Conservation (phyloP, 1,140 invertebrate species). For the Hetaerina americana region DNA sequence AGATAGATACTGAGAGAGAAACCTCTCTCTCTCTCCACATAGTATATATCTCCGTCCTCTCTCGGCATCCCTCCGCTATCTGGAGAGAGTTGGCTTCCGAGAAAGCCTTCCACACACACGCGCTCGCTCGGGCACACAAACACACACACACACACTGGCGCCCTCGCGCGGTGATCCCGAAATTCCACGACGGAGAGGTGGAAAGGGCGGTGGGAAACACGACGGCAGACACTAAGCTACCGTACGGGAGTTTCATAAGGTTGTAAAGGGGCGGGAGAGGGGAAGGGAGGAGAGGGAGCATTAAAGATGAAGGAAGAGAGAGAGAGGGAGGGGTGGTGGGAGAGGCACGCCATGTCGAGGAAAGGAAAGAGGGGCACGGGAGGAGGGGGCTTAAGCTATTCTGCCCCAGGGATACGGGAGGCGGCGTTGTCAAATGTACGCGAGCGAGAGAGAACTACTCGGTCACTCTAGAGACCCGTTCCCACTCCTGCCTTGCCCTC, state of each 20-base stretch:
- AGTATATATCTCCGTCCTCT: no score
- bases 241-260: constrained; percentile 23
- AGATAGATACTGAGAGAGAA: no score
- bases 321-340: constrained; percentile 6
- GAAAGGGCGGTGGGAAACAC: constrained; percentile 7
- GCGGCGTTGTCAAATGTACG: constrained; percentile 3
- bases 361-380: background rate
- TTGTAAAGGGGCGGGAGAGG: background rate
- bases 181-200: constrained; percentile 8
- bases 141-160: no score
- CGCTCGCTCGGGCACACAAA: constrained; percentile 15
- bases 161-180: constrained; percentile 22
- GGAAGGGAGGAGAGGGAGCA: constrained; percentile 13
- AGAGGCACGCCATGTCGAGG: constrained; percentile 5
- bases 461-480: no score
- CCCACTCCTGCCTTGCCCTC: background rate
- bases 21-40: no score
- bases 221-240: constrained; percentile 24
- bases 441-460: background rate
- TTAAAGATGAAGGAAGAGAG: constrained; percentile 1
- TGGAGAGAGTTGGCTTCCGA: background rate
- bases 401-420: background rate
- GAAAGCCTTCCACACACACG: constrained; percentile 8
- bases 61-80: background rate
- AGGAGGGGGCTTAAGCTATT: constrained; percentile 11